Percentiles rank a stretch among this genome's conserved stretches.
Evolutionary conservation across 2,113 vertebrate species (phyloP).

Genomic region (Calypte anna): DNA sequence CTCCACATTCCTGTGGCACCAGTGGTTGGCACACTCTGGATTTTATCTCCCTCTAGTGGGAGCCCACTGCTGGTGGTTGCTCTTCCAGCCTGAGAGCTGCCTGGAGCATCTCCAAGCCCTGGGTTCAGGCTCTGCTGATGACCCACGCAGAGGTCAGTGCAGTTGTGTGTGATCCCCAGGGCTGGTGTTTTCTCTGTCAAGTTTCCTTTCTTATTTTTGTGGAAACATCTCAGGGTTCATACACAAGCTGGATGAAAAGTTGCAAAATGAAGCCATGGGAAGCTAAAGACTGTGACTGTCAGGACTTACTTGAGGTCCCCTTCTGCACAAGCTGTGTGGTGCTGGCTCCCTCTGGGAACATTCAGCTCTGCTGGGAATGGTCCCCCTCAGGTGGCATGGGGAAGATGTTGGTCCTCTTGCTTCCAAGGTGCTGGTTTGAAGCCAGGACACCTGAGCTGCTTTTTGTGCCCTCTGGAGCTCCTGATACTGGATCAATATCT

Average conservation of each 20-base stretch:
- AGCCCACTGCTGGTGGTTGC: not conserved
- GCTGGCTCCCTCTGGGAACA: not conserved
- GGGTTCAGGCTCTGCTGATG: not conserved
- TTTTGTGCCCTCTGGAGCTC: not conserved
- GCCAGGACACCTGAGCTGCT: not conserved
- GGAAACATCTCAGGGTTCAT: accelerated
- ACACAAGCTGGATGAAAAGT: not conserved
- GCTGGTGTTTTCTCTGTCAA: not conserved
- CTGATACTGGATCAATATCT: not conserved
- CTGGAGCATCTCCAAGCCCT: not conserved
- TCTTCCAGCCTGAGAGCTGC: not conserved
- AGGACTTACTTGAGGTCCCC: no score
- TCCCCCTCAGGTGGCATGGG: not conserved
- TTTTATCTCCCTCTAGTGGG: not conserved
- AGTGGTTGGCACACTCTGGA: not conserved
- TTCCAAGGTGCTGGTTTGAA: not conserved
- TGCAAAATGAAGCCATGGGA: not conserved
- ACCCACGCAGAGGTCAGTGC: not conserved
- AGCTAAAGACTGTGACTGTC: not conserved
- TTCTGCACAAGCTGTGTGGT: not conserved
- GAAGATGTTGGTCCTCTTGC: accelerated
- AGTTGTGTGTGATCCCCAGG: accelerated
- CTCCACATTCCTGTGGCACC: not conserved
- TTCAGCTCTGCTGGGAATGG: not conserved
- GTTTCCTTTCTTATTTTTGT: not conserved